A percentile compares a stretch with the other conserved stretches of the same genome.
phyloP scores from a whole-genome alignment of 2,113 vertebrate species.

The Psettodes erumei region DNA sequence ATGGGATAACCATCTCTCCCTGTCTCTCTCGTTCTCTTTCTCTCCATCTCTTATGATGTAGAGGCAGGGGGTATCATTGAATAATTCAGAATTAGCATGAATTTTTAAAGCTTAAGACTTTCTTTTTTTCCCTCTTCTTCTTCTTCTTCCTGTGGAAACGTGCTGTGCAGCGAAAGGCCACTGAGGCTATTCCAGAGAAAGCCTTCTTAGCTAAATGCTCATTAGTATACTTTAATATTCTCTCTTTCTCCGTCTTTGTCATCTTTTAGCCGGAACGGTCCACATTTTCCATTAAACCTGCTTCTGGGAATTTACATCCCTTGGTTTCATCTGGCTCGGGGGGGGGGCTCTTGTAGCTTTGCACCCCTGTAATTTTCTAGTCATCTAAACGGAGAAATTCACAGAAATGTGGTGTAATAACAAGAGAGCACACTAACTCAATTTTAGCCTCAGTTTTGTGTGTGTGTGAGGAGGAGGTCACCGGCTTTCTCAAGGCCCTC shows the following conservation, averaged over 20 bases:
- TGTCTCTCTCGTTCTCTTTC: slow-evolving; percentile 34
- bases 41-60: slow-evolving; percentile 64
- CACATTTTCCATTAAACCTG: slow-evolving; percentile 51
- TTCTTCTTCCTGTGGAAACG: slow-evolving; percentile 56
- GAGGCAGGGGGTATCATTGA: slow-evolving; percentile 70
- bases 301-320: slow-evolving; percentile 58
- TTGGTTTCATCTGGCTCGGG: slow-evolving; percentile 52
- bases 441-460: slow-evolving; percentile 40
- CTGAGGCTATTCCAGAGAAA: slow-evolving; percentile 46
- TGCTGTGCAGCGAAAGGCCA: slow-evolving; percentile 68
- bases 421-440: slow-evolving; percentile 40
- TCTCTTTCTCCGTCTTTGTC: slow-evolving; percentile 59
- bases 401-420: slow-evolving; percentile 44
- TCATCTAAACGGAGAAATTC: slow-evolving; percentile 45
- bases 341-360: slow-evolving; percentile 23
- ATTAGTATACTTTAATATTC: slow-evolving; percentile 69
- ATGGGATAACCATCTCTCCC: slow-evolving; percentile 55
- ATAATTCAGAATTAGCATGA: slow-evolving; percentile 81
- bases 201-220: slow-evolving; percentile 70
- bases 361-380: slow-evolving; percentile 28
- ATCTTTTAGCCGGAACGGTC: slow-evolving; percentile 45
- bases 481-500: slow-evolving; percentile 1
- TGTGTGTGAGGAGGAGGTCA: slow-evolving; percentile 23
- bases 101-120: slow-evolving; percentile 76
- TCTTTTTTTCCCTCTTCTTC: slow-evolving; percentile 37